Evolutionary conservation across 1,140 invertebrate species (phyloP).

Genomic region (Copidosoma floridanum): DNA sequence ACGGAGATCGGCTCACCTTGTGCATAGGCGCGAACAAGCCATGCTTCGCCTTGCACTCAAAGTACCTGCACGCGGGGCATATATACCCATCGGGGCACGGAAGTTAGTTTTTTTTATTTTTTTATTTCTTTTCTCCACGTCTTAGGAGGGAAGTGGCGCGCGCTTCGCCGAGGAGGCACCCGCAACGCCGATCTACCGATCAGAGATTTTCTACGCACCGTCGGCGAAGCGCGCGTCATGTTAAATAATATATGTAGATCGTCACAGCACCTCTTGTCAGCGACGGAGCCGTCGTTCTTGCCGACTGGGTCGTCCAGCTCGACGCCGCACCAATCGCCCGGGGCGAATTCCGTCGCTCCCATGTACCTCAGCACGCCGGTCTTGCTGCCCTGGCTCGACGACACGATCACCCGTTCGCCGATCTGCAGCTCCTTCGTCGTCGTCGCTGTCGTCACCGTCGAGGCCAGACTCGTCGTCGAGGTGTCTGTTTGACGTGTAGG

Average conservation of each 20-base stretch:
- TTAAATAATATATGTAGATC: too few species aligned
- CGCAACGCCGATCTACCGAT: too few species aligned
- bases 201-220: too few species aligned
- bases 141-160: too few species aligned
- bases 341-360: constrained; percentile 84
- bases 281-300: constrained; percentile 95
- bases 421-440: constrained; percentile 66
- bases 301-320: constrained; percentile 91
- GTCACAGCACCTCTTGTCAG: constrained; percentile 65
- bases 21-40: constrained; percentile 89
- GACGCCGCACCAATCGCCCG: constrained; percentile 92
- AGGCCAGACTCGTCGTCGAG: constrained; percentile 61
- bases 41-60: constrained; percentile 84
- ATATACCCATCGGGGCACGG: too few species aligned
- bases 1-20: constrained; percentile 82
- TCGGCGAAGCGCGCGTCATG: too few species aligned
- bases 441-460: constrained; percentile 59
- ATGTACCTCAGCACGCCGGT: constrained; percentile 81
- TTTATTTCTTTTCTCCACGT: too few species aligned
- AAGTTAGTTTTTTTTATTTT: constrained; percentile 4
- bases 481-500: constrained; percentile 57
- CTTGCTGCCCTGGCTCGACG: constrained; percentile 83
- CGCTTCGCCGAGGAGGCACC: too few species aligned
- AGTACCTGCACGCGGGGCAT: constrained; percentile 93
- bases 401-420: constrained; percentile 90